phyloP scores from a whole-genome alignment of 2,888 invertebrate genomes.

The Temnothorax rugatulus region DNA sequence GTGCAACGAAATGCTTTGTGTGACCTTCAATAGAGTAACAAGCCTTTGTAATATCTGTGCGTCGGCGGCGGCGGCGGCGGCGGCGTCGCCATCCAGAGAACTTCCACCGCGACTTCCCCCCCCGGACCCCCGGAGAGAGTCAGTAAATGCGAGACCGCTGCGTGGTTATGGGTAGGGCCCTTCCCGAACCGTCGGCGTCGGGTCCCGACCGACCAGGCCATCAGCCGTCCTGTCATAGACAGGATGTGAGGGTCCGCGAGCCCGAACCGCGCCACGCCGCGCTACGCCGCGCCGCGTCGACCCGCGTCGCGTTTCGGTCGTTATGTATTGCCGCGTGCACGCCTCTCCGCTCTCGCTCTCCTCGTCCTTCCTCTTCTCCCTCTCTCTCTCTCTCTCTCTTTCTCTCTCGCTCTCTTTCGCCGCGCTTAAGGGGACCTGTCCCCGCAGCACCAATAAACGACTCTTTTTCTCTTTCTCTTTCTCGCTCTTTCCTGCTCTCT shows the following conservation, averaged over 20 bases:
- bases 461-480: slow-evolving; percentile 29
- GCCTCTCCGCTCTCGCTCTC: slow-evolving; percentile 33
- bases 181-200: slow-evolving; percentile 65
- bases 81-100: background rate
- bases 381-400: slow-evolving; percentile 20
- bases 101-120: too few relatives aligned
- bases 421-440: slow-evolving; percentile 23
- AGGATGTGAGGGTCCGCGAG: slow-evolving; percentile 86
- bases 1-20: too few relatives aligned
- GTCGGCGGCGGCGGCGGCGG: background rate
- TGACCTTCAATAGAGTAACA: background rate
- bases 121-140: too few relatives aligned
- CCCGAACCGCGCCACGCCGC: slow-evolving; percentile 73
- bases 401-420: slow-evolving; percentile 29
- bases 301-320: slow-evolving; percentile 43
- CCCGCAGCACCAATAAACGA: slow-evolving; percentile 37
- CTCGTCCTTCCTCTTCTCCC: slow-evolving; percentile 40
- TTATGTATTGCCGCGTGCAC: slow-evolving; percentile 54
- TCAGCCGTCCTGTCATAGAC: slow-evolving; percentile 85
- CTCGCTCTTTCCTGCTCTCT: slow-evolving; percentile 44
- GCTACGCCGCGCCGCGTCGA: slow-evolving; percentile 33
- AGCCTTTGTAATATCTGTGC: background rate
- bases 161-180: slow-evolving; percentile 77
- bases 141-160: background rate
- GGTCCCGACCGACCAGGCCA: slow-evolving; percentile 72